phyloP scores from a whole-genome alignment of 2,797 vertebrate species.

The Melanotaenia trifasciata region DNA sequence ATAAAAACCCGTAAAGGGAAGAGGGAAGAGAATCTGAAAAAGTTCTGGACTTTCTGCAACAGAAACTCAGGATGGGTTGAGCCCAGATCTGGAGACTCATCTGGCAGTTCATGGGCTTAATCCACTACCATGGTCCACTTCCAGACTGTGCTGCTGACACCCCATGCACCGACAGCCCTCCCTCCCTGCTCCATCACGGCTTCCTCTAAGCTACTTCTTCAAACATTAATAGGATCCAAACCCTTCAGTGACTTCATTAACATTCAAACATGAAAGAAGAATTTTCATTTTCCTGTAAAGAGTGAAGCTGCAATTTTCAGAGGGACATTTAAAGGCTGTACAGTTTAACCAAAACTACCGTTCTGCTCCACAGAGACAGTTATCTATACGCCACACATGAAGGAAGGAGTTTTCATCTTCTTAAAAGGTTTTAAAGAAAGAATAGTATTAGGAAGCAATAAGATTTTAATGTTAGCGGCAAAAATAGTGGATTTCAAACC shows the following conservation, averaged over 20 bases:
- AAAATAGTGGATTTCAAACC: no score
- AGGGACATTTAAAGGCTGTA: not conserved
- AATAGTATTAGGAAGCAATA: no score
- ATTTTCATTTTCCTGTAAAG: not conserved
- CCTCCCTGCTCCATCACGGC: constrained; percentile 8
- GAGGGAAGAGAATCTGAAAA: no score
- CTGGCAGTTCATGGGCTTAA: constrained; percentile 46
- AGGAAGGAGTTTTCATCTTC: no score
- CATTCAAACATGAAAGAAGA: not conserved
- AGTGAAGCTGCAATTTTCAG: not conserved
- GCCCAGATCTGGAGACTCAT: constrained; percentile 33
- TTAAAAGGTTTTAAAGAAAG: no score
- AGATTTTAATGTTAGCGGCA: no score
- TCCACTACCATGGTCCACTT: constrained; percentile 38
- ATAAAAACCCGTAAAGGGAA: no score
- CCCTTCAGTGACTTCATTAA: not conserved
- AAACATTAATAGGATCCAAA: not conserved
- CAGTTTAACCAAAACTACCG: not conserved
- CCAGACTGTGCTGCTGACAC: constrained; percentile 42
- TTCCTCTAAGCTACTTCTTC: not conserved
- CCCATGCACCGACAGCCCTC: constrained; percentile 31
- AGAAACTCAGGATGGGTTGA: constrained; percentile 39
- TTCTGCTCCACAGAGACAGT: not conserved
- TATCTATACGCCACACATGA: no score
- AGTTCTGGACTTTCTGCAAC: not conserved